Evolutionary conservation across 2,888 invertebrate species (phyloP).

Genomic region (Gasteruption jaculator): DNA sequence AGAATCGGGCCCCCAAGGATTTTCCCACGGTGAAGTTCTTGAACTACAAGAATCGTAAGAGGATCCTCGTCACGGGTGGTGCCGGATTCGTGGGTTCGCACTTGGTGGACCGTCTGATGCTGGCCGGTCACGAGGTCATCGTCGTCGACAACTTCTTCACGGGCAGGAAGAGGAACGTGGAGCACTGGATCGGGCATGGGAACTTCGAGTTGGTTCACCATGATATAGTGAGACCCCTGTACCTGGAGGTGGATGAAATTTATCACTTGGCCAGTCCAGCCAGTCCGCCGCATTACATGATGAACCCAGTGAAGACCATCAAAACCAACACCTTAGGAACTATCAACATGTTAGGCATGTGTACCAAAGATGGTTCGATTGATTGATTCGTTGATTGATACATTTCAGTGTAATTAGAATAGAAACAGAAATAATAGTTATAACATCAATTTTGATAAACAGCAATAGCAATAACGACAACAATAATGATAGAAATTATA

Average conservation of each 20-base stretch:
- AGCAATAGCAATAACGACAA: no score
- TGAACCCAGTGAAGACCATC: slow-evolving; percentile 98
- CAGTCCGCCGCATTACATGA: slow-evolving; percentile 99
- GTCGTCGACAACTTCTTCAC: slow-evolving; percentile 99
- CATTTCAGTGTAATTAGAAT: no score
- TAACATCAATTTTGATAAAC: no score
- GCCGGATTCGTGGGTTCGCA: slow-evolving; percentile 99
- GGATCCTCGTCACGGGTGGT: slow-evolving; percentile 94
- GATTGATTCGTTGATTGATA: no score
- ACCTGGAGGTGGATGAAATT: slow-evolving; percentile 96
- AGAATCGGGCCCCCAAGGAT: slow-evolving; percentile 61
- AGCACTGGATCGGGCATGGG: slow-evolving; percentile 98
- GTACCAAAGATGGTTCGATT: slow-evolving; percentile 5
- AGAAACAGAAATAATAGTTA: no score
- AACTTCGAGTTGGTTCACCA: slow-evolving; percentile 99
- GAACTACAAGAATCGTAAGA: slow-evolving; percentile 85
- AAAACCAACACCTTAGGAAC: slow-evolving; percentile 98
- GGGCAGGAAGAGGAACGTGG: slow-evolving; percentile 93
- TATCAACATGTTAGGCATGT: slow-evolving; percentile 82
- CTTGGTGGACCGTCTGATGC: slow-evolving; percentile 91
- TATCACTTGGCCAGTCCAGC: slow-evolving; percentile 99
- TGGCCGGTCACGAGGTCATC: slow-evolving; percentile 92
- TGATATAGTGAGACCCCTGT: slow-evolving; percentile 96
- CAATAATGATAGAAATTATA: no score
- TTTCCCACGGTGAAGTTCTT: slow-evolving; percentile 90